These are phyloP conservation scores for Gobius niger DNA, from an alignment of 2,113 vertebrate genomes.

Conservation along the genomic window DNA sequence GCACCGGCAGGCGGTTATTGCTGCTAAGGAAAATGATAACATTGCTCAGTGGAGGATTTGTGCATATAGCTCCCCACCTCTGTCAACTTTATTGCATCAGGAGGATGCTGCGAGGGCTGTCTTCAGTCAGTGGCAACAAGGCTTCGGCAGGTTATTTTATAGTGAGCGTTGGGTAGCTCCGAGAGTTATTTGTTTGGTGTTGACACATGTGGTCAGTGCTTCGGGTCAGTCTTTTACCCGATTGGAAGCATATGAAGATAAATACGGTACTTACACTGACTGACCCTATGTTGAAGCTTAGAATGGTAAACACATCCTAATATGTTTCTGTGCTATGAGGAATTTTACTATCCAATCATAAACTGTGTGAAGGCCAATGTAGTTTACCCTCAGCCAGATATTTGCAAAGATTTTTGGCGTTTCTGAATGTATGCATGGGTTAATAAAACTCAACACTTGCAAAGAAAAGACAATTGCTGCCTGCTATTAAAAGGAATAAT, in stretches of 20 bases:
- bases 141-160: conserved; percentile 19
- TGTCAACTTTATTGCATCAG: conserved; percentile 45
- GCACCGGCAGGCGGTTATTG: conserved; percentile 43
- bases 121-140: conserved; percentile 14
- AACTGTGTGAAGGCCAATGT: too few species aligned
- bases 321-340: conserved; percentile 6
- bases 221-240: conserved; percentile 12
- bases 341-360: too few species aligned
- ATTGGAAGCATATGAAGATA: conserved; percentile 21
- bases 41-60: conserved; percentile 49
- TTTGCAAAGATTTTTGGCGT: too few species aligned
- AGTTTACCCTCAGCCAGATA: too few species aligned
- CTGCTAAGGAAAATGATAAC: conserved; percentile 54
- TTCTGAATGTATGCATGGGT: too few species aligned
- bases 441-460: too few species aligned
- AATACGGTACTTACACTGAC: conserved; percentile 14
- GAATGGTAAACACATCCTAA: conserved; percentile 53
- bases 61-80: conserved; percentile 42
- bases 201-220: conserved; percentile 5
- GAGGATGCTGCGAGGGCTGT: conserved; percentile 28
- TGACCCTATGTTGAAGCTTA: conserved; percentile 17
- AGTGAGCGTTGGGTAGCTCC: conserved; percentile 21
- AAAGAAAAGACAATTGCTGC: too few species aligned
- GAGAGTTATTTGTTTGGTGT: conserved; percentile 1
- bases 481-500: too few species aligned